Conservation (phyloP, 2,113 vertebrate genomes). For the Varanus komodoensis region DNA sequence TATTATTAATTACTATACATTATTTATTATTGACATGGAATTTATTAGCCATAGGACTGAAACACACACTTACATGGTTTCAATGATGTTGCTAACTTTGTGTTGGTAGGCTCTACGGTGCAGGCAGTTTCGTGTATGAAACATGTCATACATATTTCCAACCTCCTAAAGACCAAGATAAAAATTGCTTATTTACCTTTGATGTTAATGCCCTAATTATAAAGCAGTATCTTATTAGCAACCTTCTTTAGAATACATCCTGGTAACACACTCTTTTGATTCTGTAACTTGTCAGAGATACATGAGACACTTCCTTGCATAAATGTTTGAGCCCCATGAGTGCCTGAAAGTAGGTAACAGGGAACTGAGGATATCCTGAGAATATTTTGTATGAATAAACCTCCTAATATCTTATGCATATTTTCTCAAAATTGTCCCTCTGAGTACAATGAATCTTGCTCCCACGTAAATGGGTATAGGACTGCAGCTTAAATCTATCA, state of each 20-base stretch:
- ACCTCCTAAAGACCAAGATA: conserved; percentile 83
- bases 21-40: neutral
- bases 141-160: conserved; percentile 94
- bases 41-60: neutral
- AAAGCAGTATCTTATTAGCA: neutral
- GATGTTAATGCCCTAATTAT: neutral
- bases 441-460: neutral
- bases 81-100: conserved; percentile 91
- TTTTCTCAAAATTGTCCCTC: neutral
- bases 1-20: neutral
- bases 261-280: neutral
- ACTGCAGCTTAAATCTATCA: neutral
- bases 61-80: conserved; percentile 87
- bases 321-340: neutral
- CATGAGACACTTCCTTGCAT: neutral
- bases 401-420: neutral
- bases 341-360: neutral
- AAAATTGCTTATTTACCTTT: neutral
- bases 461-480: neutral
- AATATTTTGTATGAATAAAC: neutral
- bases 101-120: conserved; percentile 96
- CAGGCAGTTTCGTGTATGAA: conserved; percentile 90
- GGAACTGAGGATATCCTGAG: neutral
- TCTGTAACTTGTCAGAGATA: neutral
- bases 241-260: neutral